Percentiles rank a stretch among this genome's conserved stretches.
Evolutionary conservation across 2,113 vertebrate genomes (phyloP).

Genomic region (Calonectris borealis): DNA sequence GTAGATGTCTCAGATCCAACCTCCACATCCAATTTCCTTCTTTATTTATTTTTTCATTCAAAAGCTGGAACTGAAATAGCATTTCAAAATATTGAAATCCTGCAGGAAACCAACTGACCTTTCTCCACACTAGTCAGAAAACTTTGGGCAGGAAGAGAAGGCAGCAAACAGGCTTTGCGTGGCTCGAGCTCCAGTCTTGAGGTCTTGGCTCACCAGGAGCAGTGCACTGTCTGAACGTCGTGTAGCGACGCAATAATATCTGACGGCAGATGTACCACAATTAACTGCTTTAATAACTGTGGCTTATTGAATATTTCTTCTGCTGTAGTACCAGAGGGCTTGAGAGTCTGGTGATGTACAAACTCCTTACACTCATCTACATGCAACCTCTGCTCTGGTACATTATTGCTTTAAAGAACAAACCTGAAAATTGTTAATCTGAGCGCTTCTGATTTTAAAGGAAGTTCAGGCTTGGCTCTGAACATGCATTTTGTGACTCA

Average conservation of each 20-base stretch:
- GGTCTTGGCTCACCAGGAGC: neutral
- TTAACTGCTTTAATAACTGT: neutral
- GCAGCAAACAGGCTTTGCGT: neutral
- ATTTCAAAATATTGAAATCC: conserved; percentile 29
- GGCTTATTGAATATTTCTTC: neutral
- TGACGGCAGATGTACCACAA: neutral
- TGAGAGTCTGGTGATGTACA: neutral
- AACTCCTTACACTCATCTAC: neutral
- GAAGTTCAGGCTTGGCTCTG: neutral
- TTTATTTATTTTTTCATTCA: neutral
- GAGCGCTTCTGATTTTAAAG: neutral
- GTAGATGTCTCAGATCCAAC: neutral
- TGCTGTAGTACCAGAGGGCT: neutral
- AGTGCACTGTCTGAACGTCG: rapidly evolving
- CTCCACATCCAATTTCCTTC: neutral
- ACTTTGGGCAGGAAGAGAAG: neutral
- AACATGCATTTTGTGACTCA: neutral
- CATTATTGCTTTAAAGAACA: neutral
- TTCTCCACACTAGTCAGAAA: neutral
- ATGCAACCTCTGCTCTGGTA: neutral
- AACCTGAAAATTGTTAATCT: neutral
- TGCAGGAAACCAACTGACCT: conserved; percentile 42
- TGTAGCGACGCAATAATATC: neutral
- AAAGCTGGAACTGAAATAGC: conserved; percentile 6
- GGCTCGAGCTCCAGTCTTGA: neutral